These are phyloP conservation scores for Nysson spinosus DNA, from an alignment of 2,888 invertebrate species.

Conservation along the genomic window DNA sequence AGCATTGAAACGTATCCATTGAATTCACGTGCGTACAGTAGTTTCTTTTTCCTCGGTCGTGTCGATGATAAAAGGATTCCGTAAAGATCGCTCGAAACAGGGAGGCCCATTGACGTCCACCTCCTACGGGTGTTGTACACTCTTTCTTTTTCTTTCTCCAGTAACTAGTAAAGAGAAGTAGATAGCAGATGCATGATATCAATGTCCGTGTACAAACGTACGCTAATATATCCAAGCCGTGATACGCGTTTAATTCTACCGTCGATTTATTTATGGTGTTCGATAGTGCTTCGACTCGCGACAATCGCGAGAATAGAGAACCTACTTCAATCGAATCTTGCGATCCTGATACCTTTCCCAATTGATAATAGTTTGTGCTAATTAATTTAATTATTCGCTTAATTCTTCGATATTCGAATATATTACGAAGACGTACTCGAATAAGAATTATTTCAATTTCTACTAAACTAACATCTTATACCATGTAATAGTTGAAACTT, in stretches of 20 bases:
- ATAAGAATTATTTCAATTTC: too few relatives aligned
- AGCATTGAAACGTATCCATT: constrained; percentile 32
- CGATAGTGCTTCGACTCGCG: constrained; percentile 59
- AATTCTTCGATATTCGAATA: too few relatives aligned
- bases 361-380: too few relatives aligned
- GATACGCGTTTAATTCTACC: constrained; percentile 71
- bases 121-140: constrained; percentile 26
- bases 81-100: constrained; percentile 47
- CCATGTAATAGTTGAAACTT: too few relatives aligned
- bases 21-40: constrained; percentile 43
- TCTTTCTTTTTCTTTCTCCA: neutral
- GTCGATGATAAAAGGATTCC: constrained; percentile 52
- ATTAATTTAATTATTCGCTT: constrained; percentile 36
- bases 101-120: constrained; percentile 52
- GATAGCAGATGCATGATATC: constrained; percentile 66
- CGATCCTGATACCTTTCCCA: constrained; percentile 16
- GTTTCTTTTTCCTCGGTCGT: constrained; percentile 39
- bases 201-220: constrained; percentile 41
- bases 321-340: too few relatives aligned
- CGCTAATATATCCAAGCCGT: constrained; percentile 59
- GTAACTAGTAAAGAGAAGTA: constrained; percentile 1
- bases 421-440: too few relatives aligned
- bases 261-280: constrained; percentile 67
- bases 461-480: too few relatives aligned
- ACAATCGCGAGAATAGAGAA: neutral